Evolutionary conservation across 1,140 invertebrate species (phyloP).

Genomic region (Bombyx mandarina): DNA sequence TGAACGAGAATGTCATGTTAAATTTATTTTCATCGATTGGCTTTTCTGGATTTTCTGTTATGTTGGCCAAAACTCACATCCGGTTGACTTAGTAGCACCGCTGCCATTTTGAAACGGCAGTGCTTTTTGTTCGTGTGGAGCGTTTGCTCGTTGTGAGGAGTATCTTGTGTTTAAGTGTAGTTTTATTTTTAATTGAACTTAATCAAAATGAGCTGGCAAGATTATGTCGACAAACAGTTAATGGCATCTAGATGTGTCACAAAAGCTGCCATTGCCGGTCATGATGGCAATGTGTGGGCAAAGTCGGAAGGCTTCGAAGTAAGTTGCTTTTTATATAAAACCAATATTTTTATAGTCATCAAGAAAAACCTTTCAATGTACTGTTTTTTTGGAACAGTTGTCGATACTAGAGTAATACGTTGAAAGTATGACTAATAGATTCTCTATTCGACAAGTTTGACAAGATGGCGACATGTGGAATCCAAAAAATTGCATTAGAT

Average conservation of each 20-base stretch:
- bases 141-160: conserved; percentile 65
- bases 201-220: conserved; percentile 94
- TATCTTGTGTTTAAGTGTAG: conserved; percentile 65
- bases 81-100: conserved; percentile 55
- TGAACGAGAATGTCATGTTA: neutral
- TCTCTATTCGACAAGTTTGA: conserved; percentile 55
- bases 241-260: conserved; percentile 92
- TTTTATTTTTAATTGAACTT: conserved; percentile 67
- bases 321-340: conserved; percentile 68
- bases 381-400: neutral
- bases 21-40: neutral
- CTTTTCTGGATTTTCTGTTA: conserved; percentile 13
- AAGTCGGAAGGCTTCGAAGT: conserved; percentile 94
- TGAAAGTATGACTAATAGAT: conserved; percentile 37
- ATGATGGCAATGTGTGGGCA: conserved; percentile 95
- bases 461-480: conserved; percentile 71
- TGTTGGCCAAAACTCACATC: conserved; percentile 45
- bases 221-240: conserved; percentile 97
- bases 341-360: neutral
- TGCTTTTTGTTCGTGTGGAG: conserved; percentile 70
- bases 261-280: conserved; percentile 94
- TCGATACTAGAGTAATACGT: conserved; percentile 11
- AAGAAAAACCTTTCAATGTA: neutral
- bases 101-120: conserved; percentile 69
- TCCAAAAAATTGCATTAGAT: conserved; percentile 44